These are phyloP conservation scores for Dolomedes plantarius DNA, from an alignment of 2,888 invertebrate genomes.

Conservation along the genomic window DNA sequence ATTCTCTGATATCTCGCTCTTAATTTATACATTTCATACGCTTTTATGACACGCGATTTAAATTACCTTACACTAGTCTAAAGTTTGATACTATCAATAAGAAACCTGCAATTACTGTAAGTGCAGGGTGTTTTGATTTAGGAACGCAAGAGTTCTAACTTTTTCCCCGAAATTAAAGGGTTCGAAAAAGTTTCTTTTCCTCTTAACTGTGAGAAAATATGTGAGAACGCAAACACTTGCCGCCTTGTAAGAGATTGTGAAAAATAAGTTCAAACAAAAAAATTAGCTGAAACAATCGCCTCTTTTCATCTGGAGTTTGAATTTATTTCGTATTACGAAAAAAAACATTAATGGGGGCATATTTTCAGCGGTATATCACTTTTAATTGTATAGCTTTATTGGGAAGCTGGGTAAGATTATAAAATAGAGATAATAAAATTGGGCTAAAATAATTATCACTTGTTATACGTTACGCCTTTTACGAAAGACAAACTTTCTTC, in stretches of 20 bases:
- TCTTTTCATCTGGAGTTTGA: not conserved
- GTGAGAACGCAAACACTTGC: not conserved
- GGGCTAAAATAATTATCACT: too few species aligned
- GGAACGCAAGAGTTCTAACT: not conserved
- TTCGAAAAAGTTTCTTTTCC: not conserved
- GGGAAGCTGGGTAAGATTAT: too few species aligned
- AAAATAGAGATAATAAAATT: too few species aligned
- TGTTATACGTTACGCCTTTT: too few species aligned
- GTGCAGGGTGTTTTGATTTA: not conserved
- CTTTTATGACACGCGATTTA: not conserved
- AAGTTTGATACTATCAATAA: constrained; percentile 1
- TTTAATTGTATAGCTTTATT: not conserved
- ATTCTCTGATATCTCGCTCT: too few species aligned
- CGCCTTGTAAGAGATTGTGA: not conserved
- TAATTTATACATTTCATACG: not conserved
- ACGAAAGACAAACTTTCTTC: too few species aligned
- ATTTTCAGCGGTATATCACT: not conserved
- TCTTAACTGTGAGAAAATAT: not conserved
- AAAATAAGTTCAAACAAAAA: not conserved
- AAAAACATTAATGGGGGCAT: not conserved
- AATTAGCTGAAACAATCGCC: not conserved
- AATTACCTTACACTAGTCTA: not conserved
- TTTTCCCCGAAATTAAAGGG: not conserved
- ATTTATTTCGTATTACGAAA: not conserved
- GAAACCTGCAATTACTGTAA: not conserved